phyloP scores from a whole-genome alignment of 2,797 vertebrate genomes.

The Lithobates sylvaticus region DNA sequence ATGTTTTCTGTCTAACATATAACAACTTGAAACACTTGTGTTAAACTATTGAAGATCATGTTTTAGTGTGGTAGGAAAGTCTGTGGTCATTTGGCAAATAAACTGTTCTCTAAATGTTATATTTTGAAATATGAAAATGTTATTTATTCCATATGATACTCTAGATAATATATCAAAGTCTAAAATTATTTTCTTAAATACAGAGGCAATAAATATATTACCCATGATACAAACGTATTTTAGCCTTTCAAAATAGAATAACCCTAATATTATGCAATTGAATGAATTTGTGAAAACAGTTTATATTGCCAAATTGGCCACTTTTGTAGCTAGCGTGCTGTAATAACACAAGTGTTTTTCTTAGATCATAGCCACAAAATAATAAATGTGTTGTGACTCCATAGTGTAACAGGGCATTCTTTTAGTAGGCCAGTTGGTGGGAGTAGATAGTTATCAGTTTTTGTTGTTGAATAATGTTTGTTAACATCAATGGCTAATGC shows the following conservation, averaged over 20 bases:
- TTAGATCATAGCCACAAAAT: slow-evolving; percentile 85
- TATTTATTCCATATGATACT: slow-evolving; percentile 1
- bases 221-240: not conserved
- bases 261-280: slow-evolving; percentile 10
- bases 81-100: slow-evolving; percentile 60
- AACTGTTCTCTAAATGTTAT: slow-evolving; percentile 62
- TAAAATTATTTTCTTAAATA: slow-evolving; percentile 9
- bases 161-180: not conserved
- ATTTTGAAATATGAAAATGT: slow-evolving; percentile 63
- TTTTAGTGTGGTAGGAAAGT: slow-evolving; percentile 65
- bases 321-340: slow-evolving; percentile 78
- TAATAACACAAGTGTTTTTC: slow-evolving; percentile 83
- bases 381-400: slow-evolving; percentile 96
- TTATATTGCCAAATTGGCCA: slow-evolving; percentile 74
- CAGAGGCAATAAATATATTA: slow-evolving; percentile 13
- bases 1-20: slow-evolving; percentile 79
- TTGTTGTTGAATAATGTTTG: slow-evolving; percentile 82
- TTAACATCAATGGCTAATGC: slow-evolving; percentile 87
- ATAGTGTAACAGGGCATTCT: slow-evolving; percentile 89
- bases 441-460: slow-evolving; percentile 81
- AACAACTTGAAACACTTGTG: slow-evolving; percentile 72
- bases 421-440: slow-evolving; percentile 82
- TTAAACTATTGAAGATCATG: slow-evolving; percentile 70
- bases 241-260: not conserved
- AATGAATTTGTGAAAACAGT: slow-evolving; percentile 68